phyloP scores from a whole-genome alignment of 2,888 invertebrate genomes.

The Leucoptera coffeella region DNA sequence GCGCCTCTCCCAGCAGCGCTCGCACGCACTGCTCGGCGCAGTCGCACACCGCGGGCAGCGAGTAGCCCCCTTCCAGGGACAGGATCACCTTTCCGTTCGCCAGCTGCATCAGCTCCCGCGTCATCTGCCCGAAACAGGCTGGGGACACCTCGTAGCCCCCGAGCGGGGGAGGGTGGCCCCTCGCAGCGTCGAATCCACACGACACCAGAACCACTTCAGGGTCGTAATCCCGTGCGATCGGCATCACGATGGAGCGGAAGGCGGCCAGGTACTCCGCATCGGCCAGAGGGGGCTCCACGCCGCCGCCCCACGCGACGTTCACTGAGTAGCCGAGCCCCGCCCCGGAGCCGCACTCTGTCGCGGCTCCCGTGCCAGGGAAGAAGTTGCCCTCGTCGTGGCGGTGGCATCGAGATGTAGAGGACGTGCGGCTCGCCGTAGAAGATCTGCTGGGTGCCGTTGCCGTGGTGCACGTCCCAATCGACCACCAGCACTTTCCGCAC shows the following conservation, averaged over 20 bases:
- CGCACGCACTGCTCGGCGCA: conserved; percentile 94
- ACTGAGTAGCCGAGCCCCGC: conserved; percentile 90
- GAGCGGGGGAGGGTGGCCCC: conserved; percentile 89
- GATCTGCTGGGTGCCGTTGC: conserved; percentile 97
- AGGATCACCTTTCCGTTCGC: conserved; percentile 87
- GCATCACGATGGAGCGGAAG: conserved; percentile 91
- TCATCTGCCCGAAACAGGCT: conserved; percentile 96
- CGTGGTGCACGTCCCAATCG: conserved; percentile 99
- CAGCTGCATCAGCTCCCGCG: conserved; percentile 84
- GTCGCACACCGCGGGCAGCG: conserved; percentile 93
- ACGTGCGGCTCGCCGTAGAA: conserved; percentile 94
- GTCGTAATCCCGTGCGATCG: conserved; percentile 84
- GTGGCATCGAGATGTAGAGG: conserved; percentile 92
- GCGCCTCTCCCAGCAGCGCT: conserved; percentile 82
- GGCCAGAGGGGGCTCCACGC: conserved; percentile 82
- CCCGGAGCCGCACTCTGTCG: conserved; percentile 86
- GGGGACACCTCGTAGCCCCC: conserved; percentile 95
- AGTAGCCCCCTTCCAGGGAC: conserved; percentile 95
- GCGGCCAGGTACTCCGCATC: conserved; percentile 98
- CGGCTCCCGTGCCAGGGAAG: conserved; percentile 98
- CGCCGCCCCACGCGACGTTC: conserved; percentile 94
- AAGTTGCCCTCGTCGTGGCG: conserved; percentile 99
- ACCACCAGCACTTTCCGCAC: conserved; percentile 89
- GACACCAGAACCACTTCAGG: conserved; percentile 95
- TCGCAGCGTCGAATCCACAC: conserved; percentile 96